These are phyloP conservation scores for Drosophila lacertosa DNA, from an alignment of 1,140 invertebrate species.

Conservation along the genomic window DNA sequence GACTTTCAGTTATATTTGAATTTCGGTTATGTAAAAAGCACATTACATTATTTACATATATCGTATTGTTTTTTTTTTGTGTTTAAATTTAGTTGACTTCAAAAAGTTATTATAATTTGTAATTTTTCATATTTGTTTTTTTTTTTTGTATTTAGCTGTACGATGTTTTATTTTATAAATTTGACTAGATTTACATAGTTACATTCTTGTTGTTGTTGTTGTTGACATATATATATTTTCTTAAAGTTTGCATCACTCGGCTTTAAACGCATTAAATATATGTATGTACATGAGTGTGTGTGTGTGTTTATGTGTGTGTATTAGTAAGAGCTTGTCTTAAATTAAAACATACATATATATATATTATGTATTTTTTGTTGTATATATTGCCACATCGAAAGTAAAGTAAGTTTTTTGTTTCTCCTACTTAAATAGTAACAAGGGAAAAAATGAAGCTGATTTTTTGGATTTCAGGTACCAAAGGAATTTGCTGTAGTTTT, in stretches of 20 bases:
- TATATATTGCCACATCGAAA: conserved; percentile 3
- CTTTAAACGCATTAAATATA: conserved; percentile 12
- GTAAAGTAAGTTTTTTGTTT: neutral
- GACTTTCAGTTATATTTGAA: conserved; percentile 1
- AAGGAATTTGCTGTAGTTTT: conserved; percentile 1
- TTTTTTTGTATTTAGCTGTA: conserved; percentile 16
- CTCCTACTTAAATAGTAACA: neutral
- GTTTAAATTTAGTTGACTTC: conserved; percentile 6
- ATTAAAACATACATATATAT: neutral
- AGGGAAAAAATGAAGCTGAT: neutral
- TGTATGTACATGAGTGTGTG: conserved; percentile 19
- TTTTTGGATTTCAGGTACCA: conserved; percentile 13
- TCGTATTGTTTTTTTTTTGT: neutral
- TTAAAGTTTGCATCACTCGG: conserved; percentile 17
- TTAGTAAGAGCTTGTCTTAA: conserved; percentile 9
- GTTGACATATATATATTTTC: conserved; percentile 8
- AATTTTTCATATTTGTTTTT: too few species aligned
- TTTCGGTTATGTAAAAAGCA: conserved; percentile 11
- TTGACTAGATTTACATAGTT: conserved; percentile 50
- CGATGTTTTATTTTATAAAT: conserved; percentile 38
- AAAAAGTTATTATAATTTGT: neutral
- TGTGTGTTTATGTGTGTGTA: conserved; percentile 34
- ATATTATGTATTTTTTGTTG: neutral
- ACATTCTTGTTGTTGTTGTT: too few species aligned
- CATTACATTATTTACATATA: conserved; percentile 29